phyloP scores from a whole-genome alignment of 2,797 vertebrate species.

The Borostomias antarcticus region DNA sequence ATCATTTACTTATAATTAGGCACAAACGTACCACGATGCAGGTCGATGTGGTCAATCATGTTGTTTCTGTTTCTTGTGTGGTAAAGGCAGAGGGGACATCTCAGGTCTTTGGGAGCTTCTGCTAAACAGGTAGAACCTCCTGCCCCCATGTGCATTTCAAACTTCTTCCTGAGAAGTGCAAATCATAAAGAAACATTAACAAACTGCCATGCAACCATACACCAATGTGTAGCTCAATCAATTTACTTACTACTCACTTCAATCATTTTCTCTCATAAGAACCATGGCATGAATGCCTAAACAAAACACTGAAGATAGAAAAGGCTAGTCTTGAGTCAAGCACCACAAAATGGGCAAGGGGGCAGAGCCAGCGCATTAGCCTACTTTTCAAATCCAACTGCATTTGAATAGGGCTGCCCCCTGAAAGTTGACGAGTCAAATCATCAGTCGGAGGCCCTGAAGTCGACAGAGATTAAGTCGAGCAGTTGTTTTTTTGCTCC shows the following conservation, averaged over 20 bases:
- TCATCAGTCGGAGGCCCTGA: too few relatives aligned
- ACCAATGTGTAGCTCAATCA: not conserved
- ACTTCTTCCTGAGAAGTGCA: constrained; percentile 77
- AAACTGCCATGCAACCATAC: constrained; percentile 63
- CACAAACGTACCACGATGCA: constrained; percentile 85
- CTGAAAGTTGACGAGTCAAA: too few relatives aligned
- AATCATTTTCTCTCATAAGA: constrained; percentile 17
- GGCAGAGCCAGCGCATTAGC: too few relatives aligned
- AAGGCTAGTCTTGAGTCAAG: too few relatives aligned
- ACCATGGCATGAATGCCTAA: not conserved
- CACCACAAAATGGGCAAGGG: too few relatives aligned
- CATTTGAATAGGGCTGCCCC: too few relatives aligned
- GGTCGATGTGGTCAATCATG: constrained; percentile 94
- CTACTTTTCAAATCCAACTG: too few relatives aligned
- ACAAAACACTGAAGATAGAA: not conserved
- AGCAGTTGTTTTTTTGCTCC: too few relatives aligned
- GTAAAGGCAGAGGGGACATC: constrained; percentile 93
- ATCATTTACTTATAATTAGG: not conserved
- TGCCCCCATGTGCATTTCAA: constrained; percentile 86
- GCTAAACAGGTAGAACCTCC: constrained; percentile 80
- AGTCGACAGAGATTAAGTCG: too few relatives aligned
- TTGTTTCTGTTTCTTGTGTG: constrained; percentile 92
- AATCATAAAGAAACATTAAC: constrained; percentile 21
- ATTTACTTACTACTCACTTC: not conserved
- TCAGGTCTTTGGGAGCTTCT: constrained; percentile 84